Evolutionary conservation across 1,140 invertebrate genomes (phyloP).

Genomic region (Phymorhynchus buccinoides): DNA sequence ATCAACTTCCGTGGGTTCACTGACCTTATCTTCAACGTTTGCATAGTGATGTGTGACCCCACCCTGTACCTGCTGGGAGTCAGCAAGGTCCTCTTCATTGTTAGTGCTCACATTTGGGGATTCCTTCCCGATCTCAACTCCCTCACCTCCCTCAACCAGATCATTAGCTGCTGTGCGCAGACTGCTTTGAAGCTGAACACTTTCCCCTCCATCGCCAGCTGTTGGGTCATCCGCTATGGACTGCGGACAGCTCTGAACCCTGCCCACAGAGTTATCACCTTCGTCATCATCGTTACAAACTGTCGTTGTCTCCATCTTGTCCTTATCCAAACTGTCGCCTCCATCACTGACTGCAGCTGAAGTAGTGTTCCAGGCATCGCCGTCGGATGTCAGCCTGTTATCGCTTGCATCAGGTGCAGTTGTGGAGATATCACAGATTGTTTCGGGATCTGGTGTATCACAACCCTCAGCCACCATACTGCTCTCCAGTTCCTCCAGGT

Average conservation of each 20-base stretch:
- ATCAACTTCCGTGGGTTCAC: neutral
- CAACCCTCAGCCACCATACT: neutral
- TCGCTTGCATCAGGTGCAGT: too few species aligned
- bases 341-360: too few species aligned
- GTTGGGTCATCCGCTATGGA: too few species aligned
- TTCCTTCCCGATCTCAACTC: too few species aligned
- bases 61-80: neutral
- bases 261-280: neutral
- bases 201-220: too few species aligned
- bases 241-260: too few species aligned
- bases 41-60: neutral
- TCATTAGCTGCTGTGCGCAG: too few species aligned
- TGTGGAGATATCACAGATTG: neutral
- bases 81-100: neutral
- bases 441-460: neutral
- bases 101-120: neutral
- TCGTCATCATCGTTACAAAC: neutral
- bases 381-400: too few species aligned
- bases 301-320: too few species aligned
- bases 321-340: too few species aligned
- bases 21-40: neutral
- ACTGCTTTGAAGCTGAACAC: too few species aligned
- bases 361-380: too few species aligned
- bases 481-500: constrained; percentile 47
- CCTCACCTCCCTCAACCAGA: neutral